These are phyloP conservation scores for Bettongia penicillata DNA, from an alignment of 2,113 vertebrate genomes.

Conservation along the genomic window DNA sequence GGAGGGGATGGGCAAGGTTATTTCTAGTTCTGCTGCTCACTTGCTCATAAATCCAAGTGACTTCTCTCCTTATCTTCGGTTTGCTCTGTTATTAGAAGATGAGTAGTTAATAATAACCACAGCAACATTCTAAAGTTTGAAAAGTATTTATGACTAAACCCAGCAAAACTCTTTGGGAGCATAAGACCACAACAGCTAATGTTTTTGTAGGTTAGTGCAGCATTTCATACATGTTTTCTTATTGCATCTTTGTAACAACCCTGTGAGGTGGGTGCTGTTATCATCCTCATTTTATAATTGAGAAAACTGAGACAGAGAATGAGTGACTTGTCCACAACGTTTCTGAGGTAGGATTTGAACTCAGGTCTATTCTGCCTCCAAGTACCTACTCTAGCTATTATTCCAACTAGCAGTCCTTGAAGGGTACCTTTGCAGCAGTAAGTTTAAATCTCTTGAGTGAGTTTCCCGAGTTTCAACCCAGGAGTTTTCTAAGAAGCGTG, in stretches of 20 bases:
- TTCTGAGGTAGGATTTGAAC: background rate
- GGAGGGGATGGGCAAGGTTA: background rate
- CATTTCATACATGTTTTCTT: background rate
- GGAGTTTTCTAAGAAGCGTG: background rate
- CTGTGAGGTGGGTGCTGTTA: background rate
- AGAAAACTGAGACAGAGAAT: background rate
- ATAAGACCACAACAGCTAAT: background rate
- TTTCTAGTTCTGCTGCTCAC: slow-evolving; percentile 48
- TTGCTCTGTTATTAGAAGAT: background rate
- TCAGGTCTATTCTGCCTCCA: background rate
- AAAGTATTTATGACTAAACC: slow-evolving; percentile 25
- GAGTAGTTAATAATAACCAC: background rate
- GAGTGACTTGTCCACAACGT: background rate
- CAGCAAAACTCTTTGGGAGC: background rate
- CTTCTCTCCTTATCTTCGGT: background rate
- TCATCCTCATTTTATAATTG: background rate
- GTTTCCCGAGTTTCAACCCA: background rate
- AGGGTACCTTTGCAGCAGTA: background rate
- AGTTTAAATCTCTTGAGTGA: background rate
- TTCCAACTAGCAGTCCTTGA: background rate
- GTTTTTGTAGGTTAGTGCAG: background rate
- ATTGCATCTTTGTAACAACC: background rate
- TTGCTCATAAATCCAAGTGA: background rate
- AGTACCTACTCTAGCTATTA: background rate
- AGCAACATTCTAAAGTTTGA: slow-evolving; percentile 47